phyloP scores from a whole-genome alignment of 2,888 invertebrate genomes.

The Bruchidius siliquastri region DNA sequence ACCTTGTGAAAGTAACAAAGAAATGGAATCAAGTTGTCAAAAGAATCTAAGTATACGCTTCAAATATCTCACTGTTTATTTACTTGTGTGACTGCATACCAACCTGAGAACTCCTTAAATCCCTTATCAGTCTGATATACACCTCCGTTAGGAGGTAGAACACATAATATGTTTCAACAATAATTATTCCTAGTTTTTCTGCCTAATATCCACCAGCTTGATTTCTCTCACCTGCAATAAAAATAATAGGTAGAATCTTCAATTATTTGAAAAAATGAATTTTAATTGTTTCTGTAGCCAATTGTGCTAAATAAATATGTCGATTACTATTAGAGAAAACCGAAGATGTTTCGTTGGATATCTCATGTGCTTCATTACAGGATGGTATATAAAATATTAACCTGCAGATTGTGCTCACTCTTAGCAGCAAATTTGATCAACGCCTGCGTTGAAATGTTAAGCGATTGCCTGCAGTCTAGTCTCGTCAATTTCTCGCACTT shows the following conservation, averaged over 20 bases:
- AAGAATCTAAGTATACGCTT: too few species aligned
- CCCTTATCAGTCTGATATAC: not conserved
- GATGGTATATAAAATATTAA: not conserved
- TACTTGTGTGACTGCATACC: not conserved
- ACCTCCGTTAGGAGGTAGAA: not conserved
- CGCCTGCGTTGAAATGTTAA: slow-evolving; percentile 75
- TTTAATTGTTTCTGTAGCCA: too few species aligned
- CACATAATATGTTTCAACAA: not conserved
- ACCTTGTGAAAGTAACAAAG: too few species aligned
- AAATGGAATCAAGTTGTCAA: too few species aligned
- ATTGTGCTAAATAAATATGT: too few species aligned
- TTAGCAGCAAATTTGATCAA: slow-evolving; percentile 80
- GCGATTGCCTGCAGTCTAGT: slow-evolving; percentile 74
- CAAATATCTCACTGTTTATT: not conserved
- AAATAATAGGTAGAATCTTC: not conserved
- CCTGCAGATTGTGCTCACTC: slow-evolving; percentile 70
- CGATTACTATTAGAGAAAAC: too few species aligned
- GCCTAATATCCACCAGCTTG: slow-evolving; percentile 61
- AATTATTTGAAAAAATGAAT: too few species aligned
- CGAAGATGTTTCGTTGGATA: too few species aligned
- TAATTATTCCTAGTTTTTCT: slow-evolving; percentile 12
- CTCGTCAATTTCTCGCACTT: slow-evolving; percentile 69
- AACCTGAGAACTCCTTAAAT: not conserved
- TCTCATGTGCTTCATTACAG: too few species aligned
- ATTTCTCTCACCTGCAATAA: slow-evolving; percentile 60